Conservation (phyloP, 2,888 invertebrate species). For the Lasioglossum morio region DNA sequence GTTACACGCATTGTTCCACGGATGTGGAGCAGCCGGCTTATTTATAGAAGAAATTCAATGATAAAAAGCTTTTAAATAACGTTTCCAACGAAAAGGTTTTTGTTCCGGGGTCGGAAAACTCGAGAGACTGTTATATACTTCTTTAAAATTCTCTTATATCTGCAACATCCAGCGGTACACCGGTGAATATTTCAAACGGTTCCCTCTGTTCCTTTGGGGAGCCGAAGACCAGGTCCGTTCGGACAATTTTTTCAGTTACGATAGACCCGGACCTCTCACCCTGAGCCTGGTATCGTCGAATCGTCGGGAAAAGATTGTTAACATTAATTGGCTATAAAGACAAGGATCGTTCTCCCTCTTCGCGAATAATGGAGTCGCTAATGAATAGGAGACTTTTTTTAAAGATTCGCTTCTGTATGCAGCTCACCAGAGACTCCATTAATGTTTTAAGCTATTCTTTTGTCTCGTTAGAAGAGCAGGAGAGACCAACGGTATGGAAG, state of each 20-base stretch:
- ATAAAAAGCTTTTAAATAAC: constrained; percentile 45
- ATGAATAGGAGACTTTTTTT: neutral
- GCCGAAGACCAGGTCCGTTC: constrained; percentile 12
- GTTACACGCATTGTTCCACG: no score
- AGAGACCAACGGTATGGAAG: neutral
- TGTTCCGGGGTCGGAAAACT: constrained; percentile 40
- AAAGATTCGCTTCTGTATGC: neutral
- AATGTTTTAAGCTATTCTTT: constrained; percentile 25
- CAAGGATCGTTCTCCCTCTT: neutral
- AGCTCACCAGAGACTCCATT: neutral
- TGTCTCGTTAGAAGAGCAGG: neutral
- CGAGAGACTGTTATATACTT: constrained; percentile 27
- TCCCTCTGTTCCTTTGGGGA: constrained; percentile 15
- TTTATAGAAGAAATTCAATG: constrained; percentile 26
- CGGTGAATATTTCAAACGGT: constrained; percentile 47
- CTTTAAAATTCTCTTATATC: constrained; percentile 39
- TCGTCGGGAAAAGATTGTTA: neutral
- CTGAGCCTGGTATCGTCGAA: no score
- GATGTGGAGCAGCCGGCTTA: neutral
- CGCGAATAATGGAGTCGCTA: constrained; percentile 2
- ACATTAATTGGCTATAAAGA: constrained; percentile 2
- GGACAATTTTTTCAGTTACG: neutral
- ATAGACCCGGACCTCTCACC: neutral
- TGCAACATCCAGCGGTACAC: constrained; percentile 29
- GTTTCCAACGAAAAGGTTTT: constrained; percentile 19